Base-by-base conservation (phyloP, 2,888 invertebrate species). In the Heliconius aoede region DNA sequence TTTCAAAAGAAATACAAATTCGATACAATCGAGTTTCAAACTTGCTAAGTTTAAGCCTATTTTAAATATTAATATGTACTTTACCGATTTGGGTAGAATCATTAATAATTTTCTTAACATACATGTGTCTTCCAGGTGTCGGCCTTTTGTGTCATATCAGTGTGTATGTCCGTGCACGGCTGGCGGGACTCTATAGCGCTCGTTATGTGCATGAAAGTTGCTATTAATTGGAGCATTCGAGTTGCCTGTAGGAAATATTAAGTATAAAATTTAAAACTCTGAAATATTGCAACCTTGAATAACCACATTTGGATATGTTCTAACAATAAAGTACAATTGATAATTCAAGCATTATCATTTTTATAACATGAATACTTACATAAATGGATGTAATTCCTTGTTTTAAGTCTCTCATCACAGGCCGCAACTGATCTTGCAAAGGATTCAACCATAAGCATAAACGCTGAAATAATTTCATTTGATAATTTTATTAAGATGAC, bases 391-490 rank as follows among this genome's bases (percentile, higher is more conserved):
- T 86, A n/a, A 93, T 90, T 61, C 89, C 90, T 83, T 94, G 92
- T 80, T 89, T 91, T 80, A 94, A 86, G 82, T 94, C 94, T 0
- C 94, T 87, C 88, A 94, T 89, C 1, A 93, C 87, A 0, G 94
- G 93, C 3, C 93, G 86, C 72, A 94, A 78, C 78, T 92, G 92
- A 80, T 94, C 94, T 91, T 95, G 95, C 79, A 94, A 83, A 3
- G 95, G 95, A 79, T 93, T 94, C 76, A 95, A 81, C 93, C 94
- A 94, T 62, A 94, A 81, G 80, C 92, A 92, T 28, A 95, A 80
- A 76, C 88, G 88, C 95, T 95, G 85, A 73, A 89, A 90, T 30
- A 71, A 73, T 13, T 84, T 24, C 13, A 21, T 64, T 64, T 36
- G 13, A n/a, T 0, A 24, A 36, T 11, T n/a, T 26, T 60, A 26